Base-by-base conservation (phyloP, 2,797 vertebrate species). In the Huso huso region DNA sequence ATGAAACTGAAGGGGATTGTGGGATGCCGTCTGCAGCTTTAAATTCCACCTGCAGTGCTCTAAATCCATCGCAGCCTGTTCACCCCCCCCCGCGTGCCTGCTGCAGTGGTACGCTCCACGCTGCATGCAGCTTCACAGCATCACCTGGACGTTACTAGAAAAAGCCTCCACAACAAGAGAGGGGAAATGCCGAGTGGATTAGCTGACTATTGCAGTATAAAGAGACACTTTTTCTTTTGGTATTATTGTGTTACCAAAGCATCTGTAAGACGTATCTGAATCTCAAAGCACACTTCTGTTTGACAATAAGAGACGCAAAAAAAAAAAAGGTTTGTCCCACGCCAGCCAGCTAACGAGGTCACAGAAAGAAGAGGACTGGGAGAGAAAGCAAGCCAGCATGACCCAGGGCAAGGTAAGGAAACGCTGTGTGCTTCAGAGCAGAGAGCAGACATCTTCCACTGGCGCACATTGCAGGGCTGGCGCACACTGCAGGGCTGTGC, bases 381-480 rank as follows among this genome's bases (percentile, higher is more conserved):
- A 18, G 23, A 69, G 59, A 52, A 12, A 48, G 68, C 15, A 12
- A 48, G 68, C 15, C 71, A 81, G 65, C 77, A 91, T 90, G 89
- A 89, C 84, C 18, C 84, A 87, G 78, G 82, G 84, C 73, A 88
- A 89, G 88, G 88, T 90, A 85, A 66, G 82, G 53, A 4, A 37
- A 37, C 23, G 4, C 23, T 37, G 23, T 4, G 23, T 18, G 15
- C 2, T 37, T 37, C 23, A 37, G 23, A 37, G 23, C 23, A 37
- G 23, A 3, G 23, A 37, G 2, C 23, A 37, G 23, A 1, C 23
- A 37, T 37, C 23, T 37, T 37, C 23, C 23, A 3, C 23, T 37
- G 23, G 23, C 23, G 23, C 23, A 37, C 23, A 37, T 4, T 37
- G 23, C 23, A 18, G n/a, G n/a, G n/a, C n/a, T n/a, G n/a, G n/a